Evolutionary conservation across 2,888 invertebrate genomes (phyloP), one percentile per base, ranked within the genome.

Genomic region (Tiliacea aurago): DNA sequence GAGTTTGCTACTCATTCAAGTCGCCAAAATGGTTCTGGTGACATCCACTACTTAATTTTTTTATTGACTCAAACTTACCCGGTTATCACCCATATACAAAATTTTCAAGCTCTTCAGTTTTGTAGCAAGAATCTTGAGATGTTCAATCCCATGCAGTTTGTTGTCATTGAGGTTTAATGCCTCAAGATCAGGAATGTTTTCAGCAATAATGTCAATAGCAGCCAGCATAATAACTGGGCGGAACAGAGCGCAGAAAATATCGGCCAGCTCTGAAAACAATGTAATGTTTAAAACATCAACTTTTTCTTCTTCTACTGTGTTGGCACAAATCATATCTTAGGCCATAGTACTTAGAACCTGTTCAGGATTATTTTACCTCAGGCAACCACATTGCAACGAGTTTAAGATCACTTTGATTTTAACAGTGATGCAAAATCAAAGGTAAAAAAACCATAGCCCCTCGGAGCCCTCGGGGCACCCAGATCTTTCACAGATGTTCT

Each of bases 121-220:
- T 58, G 96, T 96, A 0, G 97, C 92, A 18, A 98, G 89, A n/a
- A 97, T 94, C 86, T 97, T 97, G 80, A 99, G 94, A 82, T 97
- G 97, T 69, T 98, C 98, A 70, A 98, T 92, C 10, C 97, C 96
- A 80, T 97, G 95, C 1, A 99, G 95, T 89, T 97, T 97, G 93
- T 99, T 99, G 67, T 98, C 97, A 90, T 98, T 98, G 47, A 99
- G 95, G 95, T 98, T 98, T 10, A 99, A 92, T 0, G 98, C 98
- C 89, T 97, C 97, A 56, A 98, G 93, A 90, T 98, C 98, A 0
- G 99, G 99, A 90, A 99, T 98, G 91, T 98, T 98, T 81, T 98
- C 98, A 20, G 97, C 96, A 56, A 99, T 98, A 47, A 99, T 98
- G 76, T 98, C 97, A 47, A 98, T 94, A 0, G 98, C 98, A 13